These are phyloP conservation scores for Bubo blakistoni DNA, from an alignment of 2,113 vertebrate species.

Conservation along the genomic window DNA sequence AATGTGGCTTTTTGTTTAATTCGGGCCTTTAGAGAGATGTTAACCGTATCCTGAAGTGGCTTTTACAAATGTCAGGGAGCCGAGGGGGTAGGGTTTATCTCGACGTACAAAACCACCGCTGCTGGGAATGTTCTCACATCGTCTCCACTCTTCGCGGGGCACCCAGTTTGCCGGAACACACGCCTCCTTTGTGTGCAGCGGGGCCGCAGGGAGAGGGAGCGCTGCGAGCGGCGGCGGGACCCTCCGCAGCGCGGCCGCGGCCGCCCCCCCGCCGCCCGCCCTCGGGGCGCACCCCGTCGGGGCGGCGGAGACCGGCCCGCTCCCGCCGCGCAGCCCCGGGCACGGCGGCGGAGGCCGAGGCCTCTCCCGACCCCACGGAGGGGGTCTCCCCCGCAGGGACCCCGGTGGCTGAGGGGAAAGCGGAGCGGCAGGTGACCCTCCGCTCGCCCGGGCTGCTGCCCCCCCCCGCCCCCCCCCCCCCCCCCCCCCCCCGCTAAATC, in stretches of 20 bases:
- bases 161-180: neutral
- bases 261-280: neutral
- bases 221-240: neutral
- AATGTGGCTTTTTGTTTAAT: conserved; percentile 3
- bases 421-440: neutral
- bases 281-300: neutral
- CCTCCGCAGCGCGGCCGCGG: neutral
- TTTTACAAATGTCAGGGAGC: neutral
- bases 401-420: neutral
- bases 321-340: no score
- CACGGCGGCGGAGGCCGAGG: neutral
- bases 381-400: neutral
- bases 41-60: neutral
- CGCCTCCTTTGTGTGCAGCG: neutral
- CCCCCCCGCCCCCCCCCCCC: neutral
- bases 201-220: rapidly evolving
- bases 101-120: neutral
- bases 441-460: neutral
- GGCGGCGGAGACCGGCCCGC: neutral
- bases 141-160: neutral
- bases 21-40: neutral
- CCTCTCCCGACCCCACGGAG: neutral
- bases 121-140: neutral
- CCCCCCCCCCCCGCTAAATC: neutral
- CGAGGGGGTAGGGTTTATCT: neutral